phyloP scores from a whole-genome alignment of 2,888 invertebrate genomes.

The Drosophila gaucha region DNA sequence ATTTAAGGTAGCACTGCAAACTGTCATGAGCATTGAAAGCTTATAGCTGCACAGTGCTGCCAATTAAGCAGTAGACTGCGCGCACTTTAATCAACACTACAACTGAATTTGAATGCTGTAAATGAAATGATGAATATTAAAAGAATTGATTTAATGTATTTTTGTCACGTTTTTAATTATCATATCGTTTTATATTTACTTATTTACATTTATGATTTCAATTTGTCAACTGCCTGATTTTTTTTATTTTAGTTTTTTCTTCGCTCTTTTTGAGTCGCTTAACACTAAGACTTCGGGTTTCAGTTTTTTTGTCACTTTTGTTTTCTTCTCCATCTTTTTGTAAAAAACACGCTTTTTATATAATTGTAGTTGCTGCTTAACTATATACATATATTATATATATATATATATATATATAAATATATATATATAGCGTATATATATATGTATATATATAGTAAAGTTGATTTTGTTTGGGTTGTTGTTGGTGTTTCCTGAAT shows the following conservation, averaged over 20 bases:
- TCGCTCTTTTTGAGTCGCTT: constrained; percentile 39
- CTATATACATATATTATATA: constrained; percentile 4
- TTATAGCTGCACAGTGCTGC: constrained; percentile 2
- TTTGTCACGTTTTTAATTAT: constrained; percentile 63
- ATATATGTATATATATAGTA: constrained; percentile 21
- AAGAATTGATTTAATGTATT: not conserved
- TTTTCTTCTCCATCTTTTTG: constrained; percentile 29
- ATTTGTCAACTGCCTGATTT: constrained; percentile 43
- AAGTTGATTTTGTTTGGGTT: constrained; percentile 13
- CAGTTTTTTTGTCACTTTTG: constrained; percentile 16
- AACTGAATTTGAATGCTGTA: not conserved
- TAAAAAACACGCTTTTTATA: constrained; percentile 46
- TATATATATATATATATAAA: constrained; percentile 22
- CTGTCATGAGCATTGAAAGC: not conserved
- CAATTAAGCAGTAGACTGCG: not conserved
- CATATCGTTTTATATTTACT: constrained; percentile 81
- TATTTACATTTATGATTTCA: constrained; percentile 73
- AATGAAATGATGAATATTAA: not conserved
- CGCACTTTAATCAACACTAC: not conserved
- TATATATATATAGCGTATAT: constrained; percentile 5
- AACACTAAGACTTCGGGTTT: constrained; percentile 48
- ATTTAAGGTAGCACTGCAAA: not conserved
- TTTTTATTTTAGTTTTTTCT: constrained; percentile 6
- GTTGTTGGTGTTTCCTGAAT: constrained; percentile 13
- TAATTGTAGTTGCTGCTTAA: constrained; percentile 41